Evolutionary conservation across 2,888 invertebrate genomes (phyloP).

Genomic region (Apotomis turbidana): DNA sequence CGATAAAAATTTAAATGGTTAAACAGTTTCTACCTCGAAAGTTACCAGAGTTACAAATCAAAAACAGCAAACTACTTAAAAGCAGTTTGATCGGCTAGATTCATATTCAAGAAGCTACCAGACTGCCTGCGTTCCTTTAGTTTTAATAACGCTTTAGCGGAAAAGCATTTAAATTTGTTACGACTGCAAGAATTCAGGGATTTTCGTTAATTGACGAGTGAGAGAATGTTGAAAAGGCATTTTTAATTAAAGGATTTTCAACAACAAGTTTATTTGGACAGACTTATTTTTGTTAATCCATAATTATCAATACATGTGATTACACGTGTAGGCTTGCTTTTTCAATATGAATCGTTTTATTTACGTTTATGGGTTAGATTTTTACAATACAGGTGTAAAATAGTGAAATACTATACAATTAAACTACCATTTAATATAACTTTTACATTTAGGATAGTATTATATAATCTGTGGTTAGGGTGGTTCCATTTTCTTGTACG

Average conservation of each 20-base stretch:
- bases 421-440: too few species aligned
- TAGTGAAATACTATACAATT: too few species aligned
- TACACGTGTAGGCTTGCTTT: too few species aligned
- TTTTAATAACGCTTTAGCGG: constrained; percentile 26
- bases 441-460: too few species aligned
- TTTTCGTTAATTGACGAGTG: constrained; percentile 18
- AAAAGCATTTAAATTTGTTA: constrained; percentile 25
- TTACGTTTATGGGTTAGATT: too few species aligned
- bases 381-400: too few species aligned
- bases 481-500: too few species aligned
- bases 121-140: constrained; percentile 1
- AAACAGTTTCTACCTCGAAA: background rate
- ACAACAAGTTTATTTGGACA: background rate
- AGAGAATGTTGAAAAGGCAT: constrained; percentile 7
- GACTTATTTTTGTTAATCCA: too few species aligned
- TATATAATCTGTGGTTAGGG: too few species aligned
- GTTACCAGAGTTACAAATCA: background rate
- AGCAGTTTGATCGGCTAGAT: constrained; percentile 15
- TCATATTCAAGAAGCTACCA: constrained; percentile 20
- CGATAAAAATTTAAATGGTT: background rate
- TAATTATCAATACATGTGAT: too few species aligned
- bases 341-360: too few species aligned
- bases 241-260: constrained; percentile 19
- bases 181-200: constrained; percentile 18
- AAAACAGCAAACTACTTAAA: background rate